phyloP scores from a whole-genome alignment of 1,140 invertebrate genomes.

The Drosophila gunungcola region DNA sequence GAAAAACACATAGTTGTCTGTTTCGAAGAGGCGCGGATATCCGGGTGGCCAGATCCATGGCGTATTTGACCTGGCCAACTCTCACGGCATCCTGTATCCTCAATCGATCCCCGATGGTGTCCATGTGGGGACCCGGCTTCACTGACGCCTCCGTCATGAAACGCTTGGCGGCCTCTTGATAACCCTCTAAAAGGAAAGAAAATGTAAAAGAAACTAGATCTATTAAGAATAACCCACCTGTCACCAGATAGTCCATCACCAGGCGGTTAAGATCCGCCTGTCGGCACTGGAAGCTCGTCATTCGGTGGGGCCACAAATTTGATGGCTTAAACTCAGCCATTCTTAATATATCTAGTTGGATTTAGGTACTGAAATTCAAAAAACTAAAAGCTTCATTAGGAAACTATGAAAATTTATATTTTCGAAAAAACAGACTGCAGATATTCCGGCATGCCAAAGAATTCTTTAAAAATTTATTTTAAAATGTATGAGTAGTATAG shows the following conservation, averaged over 20 bases:
- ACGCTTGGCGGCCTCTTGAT: conserved; percentile 51
- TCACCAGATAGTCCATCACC: conserved; percentile 64
- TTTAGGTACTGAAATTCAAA: conserved; percentile 18
- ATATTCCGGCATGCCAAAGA: too few species aligned
- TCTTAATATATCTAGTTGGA: conserved; percentile 8
- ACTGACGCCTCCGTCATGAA: conserved; percentile 44
- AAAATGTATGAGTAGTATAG: too few species aligned
- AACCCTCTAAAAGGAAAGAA: conserved; percentile 46
- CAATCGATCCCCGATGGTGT: conserved; percentile 29
- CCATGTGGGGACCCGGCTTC: conserved; percentile 9
- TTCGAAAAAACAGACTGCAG: too few species aligned
- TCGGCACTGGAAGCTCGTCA: conserved; percentile 57
- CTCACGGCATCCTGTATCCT: conserved; percentile 44
- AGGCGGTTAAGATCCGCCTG: conserved; percentile 56
- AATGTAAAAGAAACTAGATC: neutral
- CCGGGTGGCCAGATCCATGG: conserved; percentile 63
- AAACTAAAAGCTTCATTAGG: too few species aligned
- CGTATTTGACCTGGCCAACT: conserved; percentile 52
- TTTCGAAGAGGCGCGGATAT: conserved; percentile 51
- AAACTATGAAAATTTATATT: too few species aligned
- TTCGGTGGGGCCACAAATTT: conserved; percentile 50
- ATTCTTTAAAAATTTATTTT: too few species aligned
- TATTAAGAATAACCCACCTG: conserved; percentile 20
- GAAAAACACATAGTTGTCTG: conserved; percentile 69
- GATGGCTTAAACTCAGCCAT: conserved; percentile 36